A percentile compares a stretch with the other conserved stretches of the same genome.
Conservation (phyloP, 2,113 vertebrate genomes). For the Micronycteris hirsuta region DNA sequence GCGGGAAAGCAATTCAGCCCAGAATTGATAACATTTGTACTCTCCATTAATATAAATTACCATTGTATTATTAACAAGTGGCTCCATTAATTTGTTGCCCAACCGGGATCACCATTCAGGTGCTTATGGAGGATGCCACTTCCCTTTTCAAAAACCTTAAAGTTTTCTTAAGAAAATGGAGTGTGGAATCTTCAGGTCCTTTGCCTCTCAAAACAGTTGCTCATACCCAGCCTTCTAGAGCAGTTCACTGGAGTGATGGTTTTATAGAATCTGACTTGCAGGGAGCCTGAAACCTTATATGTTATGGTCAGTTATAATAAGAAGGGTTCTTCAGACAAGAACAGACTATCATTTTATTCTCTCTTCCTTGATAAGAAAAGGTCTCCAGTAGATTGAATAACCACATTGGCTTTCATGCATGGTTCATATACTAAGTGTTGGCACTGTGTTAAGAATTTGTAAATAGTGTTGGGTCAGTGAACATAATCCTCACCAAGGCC, state of each 20-base stretch:
- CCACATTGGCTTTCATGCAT: accelerated
- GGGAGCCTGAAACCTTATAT: background rate
- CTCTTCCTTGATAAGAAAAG: background rate
- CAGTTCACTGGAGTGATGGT: background rate
- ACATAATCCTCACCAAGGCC: background rate
- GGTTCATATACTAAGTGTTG: background rate
- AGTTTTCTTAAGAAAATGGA: background rate
- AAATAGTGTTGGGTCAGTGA: background rate
- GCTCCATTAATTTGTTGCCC: background rate
- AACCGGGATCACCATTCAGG: background rate
- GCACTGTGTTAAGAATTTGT: background rate
- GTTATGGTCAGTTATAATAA: background rate
- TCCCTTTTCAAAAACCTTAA: background rate
- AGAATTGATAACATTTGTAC: background rate
- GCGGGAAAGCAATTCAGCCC: background rate
- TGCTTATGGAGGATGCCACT: background rate
- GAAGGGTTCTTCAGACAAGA: background rate
- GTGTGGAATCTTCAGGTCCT: background rate
- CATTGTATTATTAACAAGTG: background rate
- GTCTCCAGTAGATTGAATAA: background rate
- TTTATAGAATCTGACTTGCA: background rate
- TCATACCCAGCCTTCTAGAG: background rate
- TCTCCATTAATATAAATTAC: background rate
- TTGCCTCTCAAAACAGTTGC: background rate
- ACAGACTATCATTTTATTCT: background rate